Evolutionary conservation across 2,888 invertebrate species (phyloP).

Genomic region (Bhutanitis thaidina): DNA sequence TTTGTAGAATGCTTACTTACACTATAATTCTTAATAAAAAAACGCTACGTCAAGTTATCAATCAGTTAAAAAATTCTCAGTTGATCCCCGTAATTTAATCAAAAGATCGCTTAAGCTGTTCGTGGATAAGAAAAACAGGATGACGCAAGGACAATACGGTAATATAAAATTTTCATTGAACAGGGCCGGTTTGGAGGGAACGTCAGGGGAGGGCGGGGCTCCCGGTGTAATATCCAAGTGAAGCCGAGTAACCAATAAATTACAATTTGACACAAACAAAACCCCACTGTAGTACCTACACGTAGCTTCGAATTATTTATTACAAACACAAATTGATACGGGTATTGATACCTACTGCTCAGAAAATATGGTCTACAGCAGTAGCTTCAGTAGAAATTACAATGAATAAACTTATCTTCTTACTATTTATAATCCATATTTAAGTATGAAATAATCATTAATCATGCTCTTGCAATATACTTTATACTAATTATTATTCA

Average conservation of each 20-base stretch:
- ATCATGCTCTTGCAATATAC: too few relatives aligned
- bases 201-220: constrained; percentile 37
- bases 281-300: constrained; percentile 57
- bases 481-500: too few relatives aligned
- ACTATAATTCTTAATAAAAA: too few relatives aligned
- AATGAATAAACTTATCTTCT: too few relatives aligned
- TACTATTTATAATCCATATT: too few relatives aligned
- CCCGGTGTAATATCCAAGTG: constrained; percentile 70
- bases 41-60: constrained; percentile 75
- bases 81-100: constrained; percentile 79
- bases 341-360: constrained; percentile 20
- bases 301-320: constrained; percentile 69
- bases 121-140: constrained; percentile 70
- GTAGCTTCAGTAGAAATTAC: too few relatives aligned
- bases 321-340: constrained; percentile 42
- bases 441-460: too few relatives aligned
- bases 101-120: constrained; percentile 75
- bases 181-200: constrained; percentile 38
- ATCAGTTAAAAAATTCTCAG: constrained; percentile 76
- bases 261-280: constrained; percentile 78
- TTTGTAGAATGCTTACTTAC: too few relatives aligned
- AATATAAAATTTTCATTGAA: constrained; percentile 75
- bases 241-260: constrained; percentile 73
- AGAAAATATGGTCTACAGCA: constrained; percentile 6
- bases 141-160: constrained; percentile 68